Base-by-base conservation (phyloP, 1,140 invertebrate genomes). In the Caerostris darwini region DNA sequence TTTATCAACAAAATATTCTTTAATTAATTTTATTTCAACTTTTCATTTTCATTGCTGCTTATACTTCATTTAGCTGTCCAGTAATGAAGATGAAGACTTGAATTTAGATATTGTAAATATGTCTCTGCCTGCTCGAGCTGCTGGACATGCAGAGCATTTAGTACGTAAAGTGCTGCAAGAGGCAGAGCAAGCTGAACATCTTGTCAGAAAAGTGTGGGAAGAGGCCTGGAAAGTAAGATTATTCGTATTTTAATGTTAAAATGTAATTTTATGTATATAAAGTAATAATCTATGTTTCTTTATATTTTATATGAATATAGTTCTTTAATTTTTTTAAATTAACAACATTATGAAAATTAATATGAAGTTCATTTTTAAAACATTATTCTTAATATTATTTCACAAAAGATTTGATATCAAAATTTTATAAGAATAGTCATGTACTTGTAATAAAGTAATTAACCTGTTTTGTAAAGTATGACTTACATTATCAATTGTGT, bases 91-190 rank as follows among this genome's bases (percentile, higher is more conserved):
- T 54, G 85, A 92, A 61, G 94, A 92, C 67, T 67, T 94, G 53
- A 85, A 94, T 67, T 89, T 94, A 14, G 85, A 90, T 83, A 93
- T 93, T 58, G 91, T 92, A 57, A 86, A 94, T 56, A 81, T 94
- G 71, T 97, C 97, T 7, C 96, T 98, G 91, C 98, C 98, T 14
- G 98, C 98, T 95, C 98, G 98, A 96, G 98, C 98, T 82, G 98
- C 98, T 5, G 98, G 99, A 95, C 98, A 99, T 95, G 98, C 98
- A 2, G 98, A 99, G 96, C 98, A 99, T 96, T 98, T 99, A 95
- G 98, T 99, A 5, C 97, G 98, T 87, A 99, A 99, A 97, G 97
- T 99, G 17, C 98, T 98, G 98, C 98, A 99, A 95, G 98, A 98
- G 77, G 98, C 98, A 19, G 98, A 99, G 95, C 98, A 99, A 95